Evolutionary conservation across 2,797 vertebrate genomes (phyloP).

Genomic region (Hydrophis major): DNA sequence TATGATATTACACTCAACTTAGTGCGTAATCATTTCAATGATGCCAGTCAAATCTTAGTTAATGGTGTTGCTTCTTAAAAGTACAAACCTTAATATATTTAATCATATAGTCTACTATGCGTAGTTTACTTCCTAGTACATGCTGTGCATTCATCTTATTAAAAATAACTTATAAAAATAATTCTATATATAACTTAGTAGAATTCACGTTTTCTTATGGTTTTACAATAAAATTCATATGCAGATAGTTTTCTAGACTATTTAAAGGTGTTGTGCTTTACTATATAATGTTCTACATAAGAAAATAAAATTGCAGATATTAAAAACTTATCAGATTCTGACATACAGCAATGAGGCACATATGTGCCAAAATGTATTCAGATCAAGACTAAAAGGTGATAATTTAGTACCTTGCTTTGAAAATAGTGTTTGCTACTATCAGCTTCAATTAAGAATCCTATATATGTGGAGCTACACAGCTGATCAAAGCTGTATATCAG

Average conservation of each 20-base stretch:
- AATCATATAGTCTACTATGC: neutral
- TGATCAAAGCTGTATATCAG: neutral
- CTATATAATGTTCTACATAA: neutral
- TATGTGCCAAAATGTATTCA: neutral
- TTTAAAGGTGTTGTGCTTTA: neutral
- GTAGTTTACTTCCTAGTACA: neutral
- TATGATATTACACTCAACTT: neutral
- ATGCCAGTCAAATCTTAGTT: neutral
- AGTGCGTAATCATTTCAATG: neutral
- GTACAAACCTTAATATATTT: neutral
- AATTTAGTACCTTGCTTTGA: neutral
- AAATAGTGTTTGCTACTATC: neutral
- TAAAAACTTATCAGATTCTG: neutral
- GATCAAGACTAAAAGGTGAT: neutral
- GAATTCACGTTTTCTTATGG: neutral
- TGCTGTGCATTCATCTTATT: neutral
- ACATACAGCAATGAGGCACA: neutral
- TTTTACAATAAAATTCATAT: neutral
- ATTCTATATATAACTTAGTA: neutral
- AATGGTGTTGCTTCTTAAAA: neutral
- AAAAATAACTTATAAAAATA: neutral
- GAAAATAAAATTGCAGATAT: neutral
- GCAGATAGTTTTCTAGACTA: neutral
- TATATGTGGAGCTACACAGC: neutral
- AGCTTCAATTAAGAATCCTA: neutral